Evolutionary conservation across 2,888 invertebrate species (phyloP).

Genomic region (Acrobasis repandana): DNA sequence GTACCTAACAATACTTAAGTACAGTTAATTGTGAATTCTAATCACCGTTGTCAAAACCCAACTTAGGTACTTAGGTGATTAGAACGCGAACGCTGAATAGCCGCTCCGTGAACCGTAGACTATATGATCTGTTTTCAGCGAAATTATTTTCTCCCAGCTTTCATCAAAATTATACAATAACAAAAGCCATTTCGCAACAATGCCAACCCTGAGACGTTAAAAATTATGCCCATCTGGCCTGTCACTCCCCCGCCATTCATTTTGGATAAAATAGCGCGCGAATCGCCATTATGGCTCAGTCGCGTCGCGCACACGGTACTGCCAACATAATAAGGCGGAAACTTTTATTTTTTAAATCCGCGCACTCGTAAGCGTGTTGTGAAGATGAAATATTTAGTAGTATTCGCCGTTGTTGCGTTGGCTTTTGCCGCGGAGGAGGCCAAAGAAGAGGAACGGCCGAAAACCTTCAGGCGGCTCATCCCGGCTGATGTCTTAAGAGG

Average conservation of each 20-base stretch:
- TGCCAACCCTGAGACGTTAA: slow-evolving; percentile 54
- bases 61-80: too few species aligned
- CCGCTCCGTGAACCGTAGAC: too few species aligned
- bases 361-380: slow-evolving; percentile 52
- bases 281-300: slow-evolving; percentile 63
- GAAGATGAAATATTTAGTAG: slow-evolving; percentile 83
- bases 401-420: slow-evolving; percentile 76
- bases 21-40: too few species aligned
- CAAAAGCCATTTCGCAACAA: slow-evolving; percentile 51
- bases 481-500: slow-evolving; percentile 96
- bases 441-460: slow-evolving; percentile 83
- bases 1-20: too few species aligned
- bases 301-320: slow-evolving; percentile 52
- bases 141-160: slow-evolving; percentile 2
- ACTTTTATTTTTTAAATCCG: slow-evolving; percentile 45
- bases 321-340: slow-evolving; percentile 51
- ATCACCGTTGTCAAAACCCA: too few species aligned
- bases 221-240: slow-evolving; percentile 45
- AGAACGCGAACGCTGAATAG: too few species aligned
- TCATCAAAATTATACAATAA: slow-evolving; percentile 18
- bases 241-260: slow-evolving; percentile 63
- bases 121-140: background rate
- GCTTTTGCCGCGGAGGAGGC: slow-evolving; percentile 82
- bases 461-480: slow-evolving; percentile 91
- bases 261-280: slow-evolving; percentile 67